Conservation (phyloP, 2,888 invertebrate genomes). For the Cistogaster globosa region DNA sequence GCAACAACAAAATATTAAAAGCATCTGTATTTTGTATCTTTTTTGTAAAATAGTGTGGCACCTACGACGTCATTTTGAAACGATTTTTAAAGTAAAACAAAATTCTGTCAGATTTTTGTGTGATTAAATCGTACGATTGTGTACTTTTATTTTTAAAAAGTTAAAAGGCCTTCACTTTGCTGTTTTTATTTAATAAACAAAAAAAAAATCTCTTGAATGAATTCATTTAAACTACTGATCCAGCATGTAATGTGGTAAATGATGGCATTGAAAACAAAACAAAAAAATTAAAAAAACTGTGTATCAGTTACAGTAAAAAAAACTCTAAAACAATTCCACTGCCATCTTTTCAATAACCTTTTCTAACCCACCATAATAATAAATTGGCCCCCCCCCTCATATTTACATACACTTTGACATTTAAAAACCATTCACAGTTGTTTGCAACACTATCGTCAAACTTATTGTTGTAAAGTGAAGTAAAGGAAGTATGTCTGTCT, state of each 20-base stretch:
- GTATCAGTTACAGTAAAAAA: conserved; percentile 38
- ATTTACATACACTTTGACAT: conserved; percentile 42
- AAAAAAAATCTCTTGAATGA: neutral
- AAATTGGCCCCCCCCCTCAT: neutral
- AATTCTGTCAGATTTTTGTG: too few species aligned
- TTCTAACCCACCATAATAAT: too few species aligned
- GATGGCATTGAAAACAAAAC: conserved; percentile 39
- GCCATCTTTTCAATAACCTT: too few species aligned
- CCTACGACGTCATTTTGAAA: too few species aligned
- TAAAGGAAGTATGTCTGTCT: neutral
- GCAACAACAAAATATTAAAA: too few species aligned
- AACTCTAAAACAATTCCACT: conserved; percentile 3
- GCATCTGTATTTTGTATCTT: too few species aligned
- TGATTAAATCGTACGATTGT: too few species aligned
- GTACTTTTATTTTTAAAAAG: too few species aligned
- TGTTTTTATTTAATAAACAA: too few species aligned
- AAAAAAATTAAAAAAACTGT: neutral
- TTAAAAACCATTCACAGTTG: conserved; percentile 17
- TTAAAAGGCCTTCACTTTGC: too few species aligned
- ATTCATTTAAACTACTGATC: conserved; percentile 5
- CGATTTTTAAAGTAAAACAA: too few species aligned
- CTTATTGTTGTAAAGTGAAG: conserved; percentile 5
- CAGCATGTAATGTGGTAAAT: conserved; percentile 9
- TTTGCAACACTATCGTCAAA: conserved; percentile 4
- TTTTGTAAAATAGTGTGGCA: too few species aligned